Evolutionary conservation across 2,888 invertebrate genomes (phyloP).

Genomic region (Drosophila nr. fundita): DNA sequence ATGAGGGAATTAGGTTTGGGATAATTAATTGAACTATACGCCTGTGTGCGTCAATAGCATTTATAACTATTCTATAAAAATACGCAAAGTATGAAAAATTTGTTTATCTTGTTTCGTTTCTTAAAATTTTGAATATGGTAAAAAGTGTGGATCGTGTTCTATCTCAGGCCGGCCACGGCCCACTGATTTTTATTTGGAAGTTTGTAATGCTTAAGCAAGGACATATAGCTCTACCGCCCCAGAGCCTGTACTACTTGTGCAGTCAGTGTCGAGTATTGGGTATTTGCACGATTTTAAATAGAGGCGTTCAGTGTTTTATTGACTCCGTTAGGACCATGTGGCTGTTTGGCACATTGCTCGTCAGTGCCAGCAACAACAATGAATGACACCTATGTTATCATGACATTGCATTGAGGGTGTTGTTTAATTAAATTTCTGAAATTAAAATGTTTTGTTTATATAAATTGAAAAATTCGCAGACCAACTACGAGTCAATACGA

Average conservation of each 20-base stretch:
- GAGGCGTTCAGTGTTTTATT: slow-evolving; percentile 25
- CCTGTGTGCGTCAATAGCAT: not conserved
- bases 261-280: slow-evolving; percentile 2
- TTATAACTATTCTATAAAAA: not conserved
- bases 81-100: not conserved
- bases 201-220: not conserved
- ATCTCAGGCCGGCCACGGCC: not conserved
- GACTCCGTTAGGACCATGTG: slow-evolving; percentile 16
- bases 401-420: slow-evolving; percentile 63
- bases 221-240: not conserved
- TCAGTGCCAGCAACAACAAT: slow-evolving; percentile 46
- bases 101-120: not conserved
- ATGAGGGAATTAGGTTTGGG: not conserved
- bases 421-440: slow-evolving; percentile 85
- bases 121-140: not conserved
- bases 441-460: slow-evolving; percentile 85
- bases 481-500: slow-evolving; percentile 53
- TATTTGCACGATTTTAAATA: slow-evolving; percentile 19
- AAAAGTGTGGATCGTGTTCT: not conserved
- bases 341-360: slow-evolving; percentile 46
- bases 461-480: slow-evolving; percentile 84
- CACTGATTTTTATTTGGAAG: not conserved
- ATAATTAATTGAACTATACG: not conserved
- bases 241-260: not conserved
- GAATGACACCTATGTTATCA: slow-evolving; percentile 58